phyloP scores from a whole-genome alignment of 2,797 vertebrate genomes.

The Coregonus sp. region DNA sequence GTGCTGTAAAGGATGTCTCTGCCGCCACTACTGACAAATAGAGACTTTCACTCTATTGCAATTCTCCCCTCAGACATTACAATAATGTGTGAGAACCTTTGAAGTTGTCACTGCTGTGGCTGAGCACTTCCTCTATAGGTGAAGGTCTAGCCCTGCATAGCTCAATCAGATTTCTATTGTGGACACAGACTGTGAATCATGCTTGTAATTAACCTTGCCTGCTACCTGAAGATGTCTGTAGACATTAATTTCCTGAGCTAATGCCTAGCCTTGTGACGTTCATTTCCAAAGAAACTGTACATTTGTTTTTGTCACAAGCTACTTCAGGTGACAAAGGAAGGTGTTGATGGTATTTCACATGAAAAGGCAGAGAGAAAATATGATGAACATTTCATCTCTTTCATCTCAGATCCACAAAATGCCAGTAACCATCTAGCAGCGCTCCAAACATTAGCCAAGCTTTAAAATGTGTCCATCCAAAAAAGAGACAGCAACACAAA shows the following conservation, averaged over 20 bases:
- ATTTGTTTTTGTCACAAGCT: no score
- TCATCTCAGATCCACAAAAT: no score
- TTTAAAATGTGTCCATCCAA: not conserved
- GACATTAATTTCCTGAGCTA: no score
- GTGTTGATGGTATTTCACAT: not conserved
- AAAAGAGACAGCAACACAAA: not conserved
- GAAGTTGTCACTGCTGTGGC: not conserved
- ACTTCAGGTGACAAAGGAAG: no score
- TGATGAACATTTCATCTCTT: no score
- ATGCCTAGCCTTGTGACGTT: no score
- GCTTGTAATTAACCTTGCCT: no score
- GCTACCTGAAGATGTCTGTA: no score
- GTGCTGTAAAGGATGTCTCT: conserved; percentile 30
- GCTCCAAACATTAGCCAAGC: not conserved
- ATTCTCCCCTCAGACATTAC: not conserved
- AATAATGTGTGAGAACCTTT: not conserved
- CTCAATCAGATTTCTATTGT: not conserved
- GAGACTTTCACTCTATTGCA: not conserved
- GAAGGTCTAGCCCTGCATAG: not conserved
- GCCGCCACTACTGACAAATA: not conserved
- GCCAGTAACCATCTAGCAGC: no score
- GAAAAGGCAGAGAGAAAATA: not conserved
- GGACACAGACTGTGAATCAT: no score
- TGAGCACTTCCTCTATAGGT: not conserved
- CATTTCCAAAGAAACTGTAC: no score